Conservation (phyloP, 2,113 vertebrate species). For the Andinoacara biseriatus region DNA sequence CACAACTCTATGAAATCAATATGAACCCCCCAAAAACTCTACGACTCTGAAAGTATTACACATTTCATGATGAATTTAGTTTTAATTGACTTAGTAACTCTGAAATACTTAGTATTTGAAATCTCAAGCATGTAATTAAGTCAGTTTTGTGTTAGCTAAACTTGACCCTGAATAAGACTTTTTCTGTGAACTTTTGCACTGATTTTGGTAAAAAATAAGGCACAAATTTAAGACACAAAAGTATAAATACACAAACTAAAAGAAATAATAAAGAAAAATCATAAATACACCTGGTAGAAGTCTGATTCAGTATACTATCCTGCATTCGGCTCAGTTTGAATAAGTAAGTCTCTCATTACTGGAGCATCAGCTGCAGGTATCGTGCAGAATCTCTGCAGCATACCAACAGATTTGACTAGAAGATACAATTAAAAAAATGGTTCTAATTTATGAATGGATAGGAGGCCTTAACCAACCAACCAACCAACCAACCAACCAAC, state of each 20-base stretch:
- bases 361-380: not conserved
- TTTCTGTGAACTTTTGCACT: not conserved
- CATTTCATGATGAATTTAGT: not conserved
- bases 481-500: not conserved
- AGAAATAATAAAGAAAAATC: not conserved
- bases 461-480: not conserved
- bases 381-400: not conserved
- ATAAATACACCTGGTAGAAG: not conserved
- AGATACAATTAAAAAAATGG: not conserved
- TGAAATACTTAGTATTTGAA: fast-evolving
- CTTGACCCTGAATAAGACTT: not conserved
- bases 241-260: not conserved
- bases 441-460: not conserved
- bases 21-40: not conserved
- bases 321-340: not conserved
- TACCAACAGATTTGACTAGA: not conserved
- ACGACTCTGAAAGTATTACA: not conserved
- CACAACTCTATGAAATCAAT: not conserved
- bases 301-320: too few species aligned
- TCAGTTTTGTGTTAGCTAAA: not conserved
- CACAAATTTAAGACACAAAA: not conserved
- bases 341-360: too few species aligned
- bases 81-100: not conserved
- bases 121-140: not conserved
- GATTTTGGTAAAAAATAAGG: not conserved